Conservation (phyloP, 2,113 vertebrate genomes). For the Cyanistes caeruleus region DNA sequence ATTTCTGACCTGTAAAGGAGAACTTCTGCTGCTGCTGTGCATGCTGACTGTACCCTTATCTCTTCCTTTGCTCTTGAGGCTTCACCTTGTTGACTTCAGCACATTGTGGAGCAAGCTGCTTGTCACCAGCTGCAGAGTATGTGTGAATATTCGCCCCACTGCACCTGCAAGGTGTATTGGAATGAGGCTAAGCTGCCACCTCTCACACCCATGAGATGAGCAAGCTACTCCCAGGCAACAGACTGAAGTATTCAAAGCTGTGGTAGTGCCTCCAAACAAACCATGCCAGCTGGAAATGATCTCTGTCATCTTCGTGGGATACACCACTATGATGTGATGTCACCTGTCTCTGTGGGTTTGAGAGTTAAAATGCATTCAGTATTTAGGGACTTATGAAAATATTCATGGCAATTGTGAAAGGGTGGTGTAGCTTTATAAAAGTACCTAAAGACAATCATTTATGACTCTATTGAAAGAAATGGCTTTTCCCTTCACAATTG, state of each 20-base stretch:
- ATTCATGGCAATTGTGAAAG: not conserved
- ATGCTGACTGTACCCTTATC: not conserved
- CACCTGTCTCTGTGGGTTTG: not conserved
- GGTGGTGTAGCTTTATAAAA: not conserved
- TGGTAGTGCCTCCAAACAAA: not conserved
- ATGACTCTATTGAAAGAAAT: not conserved
- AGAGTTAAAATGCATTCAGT: not conserved
- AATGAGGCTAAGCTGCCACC: not conserved
- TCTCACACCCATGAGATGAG: not conserved
- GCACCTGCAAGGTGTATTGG: not conserved
- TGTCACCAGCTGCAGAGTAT: not conserved
- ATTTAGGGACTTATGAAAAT: not conserved
- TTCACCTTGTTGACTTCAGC: not conserved
- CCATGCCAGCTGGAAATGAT: not conserved
- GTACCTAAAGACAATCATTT: not conserved
- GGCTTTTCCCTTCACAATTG: not conserved
- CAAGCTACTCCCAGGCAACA: not conserved
- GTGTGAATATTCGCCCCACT: not conserved
- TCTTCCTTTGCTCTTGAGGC: not conserved
- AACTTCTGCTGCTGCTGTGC: not conserved
- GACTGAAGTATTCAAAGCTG: not conserved
- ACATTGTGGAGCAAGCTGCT: not conserved
- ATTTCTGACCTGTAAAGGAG: not conserved
- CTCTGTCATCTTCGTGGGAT: not conserved
- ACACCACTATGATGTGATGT: not conserved